phyloP scores from a whole-genome alignment of 1,140 invertebrate species.

The Hycleus phaleratus region DNA sequence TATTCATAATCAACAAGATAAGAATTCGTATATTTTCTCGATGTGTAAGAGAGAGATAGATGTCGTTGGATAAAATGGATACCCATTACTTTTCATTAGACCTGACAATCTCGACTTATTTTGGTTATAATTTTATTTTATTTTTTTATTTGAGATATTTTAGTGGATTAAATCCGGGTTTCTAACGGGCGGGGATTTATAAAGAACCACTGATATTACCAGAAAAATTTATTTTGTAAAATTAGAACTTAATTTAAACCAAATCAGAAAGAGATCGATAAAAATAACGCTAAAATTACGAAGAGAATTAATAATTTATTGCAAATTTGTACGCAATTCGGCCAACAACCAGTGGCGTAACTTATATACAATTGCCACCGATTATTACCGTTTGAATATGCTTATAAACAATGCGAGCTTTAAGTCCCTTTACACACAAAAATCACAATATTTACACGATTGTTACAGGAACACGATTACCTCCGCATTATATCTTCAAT shows the following conservation, averaged over 20 bases:
- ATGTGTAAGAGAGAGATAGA: background rate
- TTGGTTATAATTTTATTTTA: background rate
- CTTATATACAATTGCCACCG: too few relatives aligned
- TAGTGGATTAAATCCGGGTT: constrained; percentile 17
- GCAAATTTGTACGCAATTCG: too few relatives aligned
- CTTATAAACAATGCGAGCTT: background rate
- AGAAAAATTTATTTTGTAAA: constrained; percentile 11
- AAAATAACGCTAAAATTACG: background rate
- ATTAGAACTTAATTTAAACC: constrained; percentile 1
- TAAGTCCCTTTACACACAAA: constrained; percentile 7
- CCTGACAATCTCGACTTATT: constrained; percentile 21
- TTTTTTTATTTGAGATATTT: constrained; percentile 5
- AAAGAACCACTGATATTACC: background rate
- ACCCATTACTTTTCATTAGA: constrained; percentile 25
- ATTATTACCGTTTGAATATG: too few relatives aligned
- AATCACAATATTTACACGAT: constrained; percentile 10
- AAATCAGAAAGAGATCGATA: background rate
- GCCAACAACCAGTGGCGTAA: too few relatives aligned
- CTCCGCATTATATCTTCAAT: constrained; percentile 68
- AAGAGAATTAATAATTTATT: too few relatives aligned
- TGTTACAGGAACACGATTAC: constrained; percentile 33
- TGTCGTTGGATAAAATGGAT: constrained; percentile 12
- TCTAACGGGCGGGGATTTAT: background rate
- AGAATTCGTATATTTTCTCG: background rate
- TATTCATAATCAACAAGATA: constrained; percentile 14